phyloP scores from a whole-genome alignment of 1,140 invertebrate species.

The Drosophila micromelanica region DNA sequence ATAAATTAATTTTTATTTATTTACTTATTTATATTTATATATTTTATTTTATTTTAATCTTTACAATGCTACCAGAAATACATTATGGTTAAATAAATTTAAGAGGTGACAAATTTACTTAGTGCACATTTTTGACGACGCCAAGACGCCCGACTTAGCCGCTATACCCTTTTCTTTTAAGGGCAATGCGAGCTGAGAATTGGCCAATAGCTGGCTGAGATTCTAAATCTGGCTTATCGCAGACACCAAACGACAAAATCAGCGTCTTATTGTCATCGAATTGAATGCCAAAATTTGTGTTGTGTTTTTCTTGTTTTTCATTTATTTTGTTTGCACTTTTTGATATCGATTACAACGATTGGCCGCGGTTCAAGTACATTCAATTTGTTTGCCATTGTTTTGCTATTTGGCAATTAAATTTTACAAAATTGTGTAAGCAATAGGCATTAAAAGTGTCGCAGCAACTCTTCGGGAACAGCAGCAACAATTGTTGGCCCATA shows the following conservation, averaged over 20 bases:
- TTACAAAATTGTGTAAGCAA: slow-evolving; percentile 6
- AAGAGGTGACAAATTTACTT: too few relatives aligned
- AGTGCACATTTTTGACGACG: neutral
- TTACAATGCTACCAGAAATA: too few relatives aligned
- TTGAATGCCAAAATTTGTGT: slow-evolving; percentile 72
- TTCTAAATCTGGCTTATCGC: slow-evolving; percentile 58
- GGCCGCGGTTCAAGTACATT: slow-evolving; percentile 66
- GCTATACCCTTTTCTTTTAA: neutral
- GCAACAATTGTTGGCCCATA: slow-evolving; percentile 34
- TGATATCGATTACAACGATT: slow-evolving; percentile 41
- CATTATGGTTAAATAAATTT: too few relatives aligned
- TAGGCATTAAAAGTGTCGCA: slow-evolving; percentile 8
- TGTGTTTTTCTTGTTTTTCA: slow-evolving; percentile 20
- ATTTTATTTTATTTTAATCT: too few relatives aligned
- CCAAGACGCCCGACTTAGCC: neutral
- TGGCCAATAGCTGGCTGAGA: slow-evolving; percentile 36
- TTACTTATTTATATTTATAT: too few relatives aligned
- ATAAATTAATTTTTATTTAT: too few relatives aligned
- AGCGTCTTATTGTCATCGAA: slow-evolving; percentile 44
- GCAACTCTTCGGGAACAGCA: neutral
- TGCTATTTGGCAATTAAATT: slow-evolving; percentile 53
- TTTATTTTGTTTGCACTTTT: slow-evolving; percentile 1
- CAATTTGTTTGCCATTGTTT: slow-evolving; percentile 28
- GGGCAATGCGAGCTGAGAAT: slow-evolving; percentile 14
- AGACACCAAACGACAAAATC: slow-evolving; percentile 45